phyloP scores from a whole-genome alignment of 2,113 vertebrate species.

The Herpailurus yagouaroundi region DNA sequence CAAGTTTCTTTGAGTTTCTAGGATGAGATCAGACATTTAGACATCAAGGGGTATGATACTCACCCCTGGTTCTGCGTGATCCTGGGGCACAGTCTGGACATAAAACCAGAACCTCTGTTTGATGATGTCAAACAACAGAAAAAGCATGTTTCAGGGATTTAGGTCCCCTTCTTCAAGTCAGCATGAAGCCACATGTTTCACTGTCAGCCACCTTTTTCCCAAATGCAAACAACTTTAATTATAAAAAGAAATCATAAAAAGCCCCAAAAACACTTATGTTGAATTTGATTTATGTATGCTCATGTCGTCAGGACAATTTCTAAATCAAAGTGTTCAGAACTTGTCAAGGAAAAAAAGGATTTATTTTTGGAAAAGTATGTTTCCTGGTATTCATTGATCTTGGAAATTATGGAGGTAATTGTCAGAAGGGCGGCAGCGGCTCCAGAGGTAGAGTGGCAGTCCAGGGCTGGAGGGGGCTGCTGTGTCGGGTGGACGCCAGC shows the following conservation, averaged over 20 bases:
- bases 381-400: slow-evolving; percentile 32
- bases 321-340: slow-evolving; percentile 31
- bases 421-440: not conserved
- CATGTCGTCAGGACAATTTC: not conserved
- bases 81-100: not conserved
- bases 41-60: not conserved
- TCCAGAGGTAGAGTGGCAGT: not conserved
- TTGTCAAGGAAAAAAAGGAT: slow-evolving; percentile 30
- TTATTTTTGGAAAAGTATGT: slow-evolving; percentile 49
- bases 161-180: not conserved
- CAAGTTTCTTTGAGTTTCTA: not conserved
- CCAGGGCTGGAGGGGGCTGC: not conserved
- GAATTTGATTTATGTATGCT: slow-evolving; percentile 18
- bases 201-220: not conserved
- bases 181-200: not conserved
- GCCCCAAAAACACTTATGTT: slow-evolving; percentile 25
- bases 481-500: accelerated
- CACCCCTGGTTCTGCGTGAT: not conserved
- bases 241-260: slow-evolving; percentile 14
- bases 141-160: not conserved
- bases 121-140: not conserved
- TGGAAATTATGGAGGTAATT: slow-evolving; percentile 38
- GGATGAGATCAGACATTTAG: not conserved
- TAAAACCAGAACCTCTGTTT: not conserved
- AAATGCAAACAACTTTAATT: slow-evolving; percentile 24